Percentiles rank a stretch among this genome's conserved stretches.
phyloP scores from a whole-genome alignment of 1,140 invertebrate species.

The Meloidogyne exigua region DNA sequence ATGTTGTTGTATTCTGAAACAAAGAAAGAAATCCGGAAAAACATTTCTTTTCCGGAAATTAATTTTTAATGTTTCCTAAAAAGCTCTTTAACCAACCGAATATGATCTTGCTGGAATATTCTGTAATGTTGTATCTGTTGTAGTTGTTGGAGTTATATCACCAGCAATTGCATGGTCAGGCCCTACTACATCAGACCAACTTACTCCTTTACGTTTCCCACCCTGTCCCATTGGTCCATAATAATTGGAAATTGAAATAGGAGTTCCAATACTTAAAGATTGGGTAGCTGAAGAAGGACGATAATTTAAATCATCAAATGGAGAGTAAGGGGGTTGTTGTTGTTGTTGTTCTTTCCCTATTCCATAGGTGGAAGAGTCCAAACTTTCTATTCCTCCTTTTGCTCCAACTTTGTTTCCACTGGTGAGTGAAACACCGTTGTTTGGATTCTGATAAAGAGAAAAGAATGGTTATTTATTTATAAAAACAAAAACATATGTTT shows the following conservation, averaged over 20 bases:
- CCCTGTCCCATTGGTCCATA: constrained; percentile 17
- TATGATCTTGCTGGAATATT: not conserved
- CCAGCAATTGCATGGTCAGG: not conserved
- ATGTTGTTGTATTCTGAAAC: too few species aligned
- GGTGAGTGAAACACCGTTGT: not conserved
- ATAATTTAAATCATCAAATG: not conserved
- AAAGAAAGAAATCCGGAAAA: too few species aligned
- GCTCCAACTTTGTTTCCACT: not conserved
- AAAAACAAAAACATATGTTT: too few species aligned
- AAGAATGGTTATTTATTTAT: not conserved
- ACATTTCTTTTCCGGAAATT: too few species aligned
- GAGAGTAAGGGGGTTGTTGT: not conserved
- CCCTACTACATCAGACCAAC: constrained; percentile 48
- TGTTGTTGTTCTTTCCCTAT: not conserved
- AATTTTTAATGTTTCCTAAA: too few species aligned
- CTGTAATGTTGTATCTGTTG: constrained; percentile 1
- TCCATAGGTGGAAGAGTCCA: not conserved
- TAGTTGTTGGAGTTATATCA: constrained; percentile 2
- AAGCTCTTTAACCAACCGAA: not conserved
- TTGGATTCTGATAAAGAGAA: not conserved
- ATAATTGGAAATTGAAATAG: not conserved
- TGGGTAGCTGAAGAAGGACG: constrained; percentile 2
- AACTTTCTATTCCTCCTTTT: not conserved
- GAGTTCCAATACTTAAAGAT: constrained; percentile 9
- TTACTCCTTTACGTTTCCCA: constrained; percentile 43